Conservation (phyloP, 1,140 invertebrate species). For the Zaprionus capensis region DNA sequence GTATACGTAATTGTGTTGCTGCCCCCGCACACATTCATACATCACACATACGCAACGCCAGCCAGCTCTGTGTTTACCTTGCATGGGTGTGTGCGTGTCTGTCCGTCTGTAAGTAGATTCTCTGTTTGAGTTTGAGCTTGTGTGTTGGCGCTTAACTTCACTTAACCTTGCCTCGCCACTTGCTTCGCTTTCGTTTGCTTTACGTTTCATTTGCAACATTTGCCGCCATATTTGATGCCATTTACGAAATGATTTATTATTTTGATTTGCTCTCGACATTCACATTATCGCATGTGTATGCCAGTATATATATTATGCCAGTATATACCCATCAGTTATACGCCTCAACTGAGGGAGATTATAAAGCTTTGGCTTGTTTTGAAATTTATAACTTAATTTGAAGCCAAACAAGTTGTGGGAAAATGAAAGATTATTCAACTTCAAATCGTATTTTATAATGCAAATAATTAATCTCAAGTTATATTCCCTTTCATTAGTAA, state of each 20-base stretch:
- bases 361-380: background rate
- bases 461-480: background rate
- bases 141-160: constrained; percentile 74
- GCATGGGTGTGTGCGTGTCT: constrained; percentile 15
- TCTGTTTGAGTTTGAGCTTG: constrained; percentile 31
- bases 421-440: too few relatives aligned
- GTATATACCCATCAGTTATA: constrained; percentile 26
- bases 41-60: constrained; percentile 64
- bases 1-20: constrained; percentile 74
- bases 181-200: constrained; percentile 75
- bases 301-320: constrained; percentile 18
- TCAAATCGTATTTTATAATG: background rate
- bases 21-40: constrained; percentile 27
- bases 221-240: constrained; percentile 83
- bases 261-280: constrained; percentile 80
- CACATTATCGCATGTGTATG: constrained; percentile 43
- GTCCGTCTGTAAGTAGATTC: constrained; percentile 10
- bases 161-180: constrained; percentile 76
- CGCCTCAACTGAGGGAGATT: background rate
- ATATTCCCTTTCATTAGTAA: background rate
- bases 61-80: constrained; percentile 66
- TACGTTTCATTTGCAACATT: constrained; percentile 84
- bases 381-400: background rate
- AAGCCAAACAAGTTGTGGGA: background rate
- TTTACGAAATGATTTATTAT: constrained; percentile 83